A percentile compares a stretch with the other conserved stretches of the same genome.
phyloP scores from a whole-genome alignment of 23 tunicate species.

The Trididemnum nubilum region DNA sequence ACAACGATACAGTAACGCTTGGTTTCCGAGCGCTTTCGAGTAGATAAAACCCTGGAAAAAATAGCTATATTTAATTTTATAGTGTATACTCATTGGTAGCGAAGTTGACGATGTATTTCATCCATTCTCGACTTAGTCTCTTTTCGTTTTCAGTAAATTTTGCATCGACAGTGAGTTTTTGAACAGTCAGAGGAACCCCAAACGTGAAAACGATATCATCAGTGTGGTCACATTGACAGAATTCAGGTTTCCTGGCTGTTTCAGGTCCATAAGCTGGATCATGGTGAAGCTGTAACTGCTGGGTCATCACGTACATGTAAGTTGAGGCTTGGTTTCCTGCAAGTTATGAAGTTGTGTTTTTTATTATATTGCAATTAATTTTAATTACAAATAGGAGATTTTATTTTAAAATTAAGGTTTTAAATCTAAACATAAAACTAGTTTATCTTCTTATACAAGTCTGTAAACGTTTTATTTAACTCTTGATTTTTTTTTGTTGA shows the following conservation, averaged over 20 bases:
- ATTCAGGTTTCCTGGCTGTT: neutral
- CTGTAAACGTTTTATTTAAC: too few species aligned
- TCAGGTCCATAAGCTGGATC: constrained; percentile 21
- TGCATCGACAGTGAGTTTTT: constrained; percentile 25
- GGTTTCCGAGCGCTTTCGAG: too few species aligned
- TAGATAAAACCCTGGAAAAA: too few species aligned
- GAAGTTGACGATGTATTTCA: constrained; percentile 60
- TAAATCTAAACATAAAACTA: too few species aligned
- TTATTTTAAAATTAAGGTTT: too few species aligned
- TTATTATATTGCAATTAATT: too few species aligned
- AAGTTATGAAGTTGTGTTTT: too few species aligned
- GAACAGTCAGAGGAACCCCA: constrained; percentile 28
- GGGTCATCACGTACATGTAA: constrained; percentile 41
- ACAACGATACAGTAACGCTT: too few species aligned
- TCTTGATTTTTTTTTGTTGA: too few species aligned
- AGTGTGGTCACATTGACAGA: constrained; percentile 51
- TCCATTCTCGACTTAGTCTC: constrained; percentile 35
- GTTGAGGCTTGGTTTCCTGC: neutral
- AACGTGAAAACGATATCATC: constrained; percentile 46
- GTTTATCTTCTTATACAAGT: too few species aligned
- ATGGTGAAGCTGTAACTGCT: constrained; percentile 16
- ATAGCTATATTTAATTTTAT: too few species aligned
- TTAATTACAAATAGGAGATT: too few species aligned
- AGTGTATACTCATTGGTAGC: constrained; percentile 63
- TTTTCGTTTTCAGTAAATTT: constrained; percentile 58